phyloP scores from a whole-genome alignment of 2,113 vertebrate species.

The Octodon degus region DNA sequence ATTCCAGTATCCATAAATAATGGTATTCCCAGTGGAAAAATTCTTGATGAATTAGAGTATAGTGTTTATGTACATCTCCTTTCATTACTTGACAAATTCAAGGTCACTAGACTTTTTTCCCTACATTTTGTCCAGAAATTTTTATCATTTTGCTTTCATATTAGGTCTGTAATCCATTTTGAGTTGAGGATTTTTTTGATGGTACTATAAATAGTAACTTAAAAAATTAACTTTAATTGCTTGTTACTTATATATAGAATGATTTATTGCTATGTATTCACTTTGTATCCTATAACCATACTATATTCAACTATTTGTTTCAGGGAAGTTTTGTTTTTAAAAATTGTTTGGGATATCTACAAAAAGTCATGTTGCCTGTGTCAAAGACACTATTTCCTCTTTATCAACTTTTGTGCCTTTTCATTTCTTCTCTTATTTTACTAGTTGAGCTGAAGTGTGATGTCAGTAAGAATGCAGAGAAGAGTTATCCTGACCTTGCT shows the following conservation, averaged over 20 bases:
- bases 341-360: background rate
- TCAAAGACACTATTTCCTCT: background rate
- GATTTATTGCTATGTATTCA: background rate
- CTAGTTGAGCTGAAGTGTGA: background rate
- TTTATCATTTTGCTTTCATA: background rate
- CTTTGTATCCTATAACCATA: background rate
- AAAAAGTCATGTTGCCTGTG: background rate
- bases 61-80: background rate
- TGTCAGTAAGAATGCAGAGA: background rate
- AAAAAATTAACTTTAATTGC: background rate
- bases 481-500: background rate
- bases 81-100: background rate
- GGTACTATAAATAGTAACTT: background rate
- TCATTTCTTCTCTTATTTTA: background rate
- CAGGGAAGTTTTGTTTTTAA: background rate
- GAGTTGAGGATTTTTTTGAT: background rate
- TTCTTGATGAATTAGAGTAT: background rate
- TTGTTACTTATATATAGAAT: background rate
- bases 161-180: background rate
- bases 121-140: background rate
- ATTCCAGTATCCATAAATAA: background rate
- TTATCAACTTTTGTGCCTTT: background rate
- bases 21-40: background rate
- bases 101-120: background rate
- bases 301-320: background rate